Evolutionary conservation across 2,888 invertebrate species (phyloP), one percentile per base, ranked within the genome.

Genomic region (Ectobius pallidus): DNA sequence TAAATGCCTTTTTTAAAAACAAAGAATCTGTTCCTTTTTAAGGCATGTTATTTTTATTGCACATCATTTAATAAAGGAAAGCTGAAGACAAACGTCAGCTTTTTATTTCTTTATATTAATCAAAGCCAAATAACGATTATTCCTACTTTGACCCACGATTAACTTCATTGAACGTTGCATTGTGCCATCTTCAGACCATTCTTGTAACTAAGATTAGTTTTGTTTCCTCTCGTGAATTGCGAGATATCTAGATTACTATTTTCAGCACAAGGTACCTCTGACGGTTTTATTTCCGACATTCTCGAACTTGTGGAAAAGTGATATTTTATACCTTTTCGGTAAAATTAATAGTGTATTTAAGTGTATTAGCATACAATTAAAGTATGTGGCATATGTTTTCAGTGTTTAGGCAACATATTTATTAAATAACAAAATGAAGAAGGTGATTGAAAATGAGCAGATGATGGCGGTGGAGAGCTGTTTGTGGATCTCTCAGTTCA

Each of bases 221-320:
- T 72, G 76, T 76, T 78, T 78, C 72, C 70, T 78, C 78, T 77
- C 78, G 77, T 75, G 67, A 71, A 78, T 77, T 73, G 73, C 78
- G 78, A 78, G 78, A 79, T 77, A 78, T 77, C 77, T 77, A 76
- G 77, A 78, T 77, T 77, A 79, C 78, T 79, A 79, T 79, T 79
- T 79, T 79, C 79, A 78, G 79, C 76, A 75, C 76, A 77, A 75
- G 77, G 76, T 74, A 75, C 72, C 71, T 74, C 74, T 76, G 74
- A 74, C 73, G 75, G 76, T 74, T 76, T 71, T 71, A 73, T 74
- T 76, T 76, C 70, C 27, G 69, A 68, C 67, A 68, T 73, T 73
- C 25, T 67, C 46, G 69, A 49, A 25, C 61, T 72, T 55, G 49
- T 58, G 44, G 65, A 69, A 67, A 72, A 72, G 34, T 62, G 62